A percentile compares a stretch with the other conserved stretches of the same genome.
Conservation (phyloP, 1,140 invertebrate genomes). For the Himalopsyche phryganea region DNA sequence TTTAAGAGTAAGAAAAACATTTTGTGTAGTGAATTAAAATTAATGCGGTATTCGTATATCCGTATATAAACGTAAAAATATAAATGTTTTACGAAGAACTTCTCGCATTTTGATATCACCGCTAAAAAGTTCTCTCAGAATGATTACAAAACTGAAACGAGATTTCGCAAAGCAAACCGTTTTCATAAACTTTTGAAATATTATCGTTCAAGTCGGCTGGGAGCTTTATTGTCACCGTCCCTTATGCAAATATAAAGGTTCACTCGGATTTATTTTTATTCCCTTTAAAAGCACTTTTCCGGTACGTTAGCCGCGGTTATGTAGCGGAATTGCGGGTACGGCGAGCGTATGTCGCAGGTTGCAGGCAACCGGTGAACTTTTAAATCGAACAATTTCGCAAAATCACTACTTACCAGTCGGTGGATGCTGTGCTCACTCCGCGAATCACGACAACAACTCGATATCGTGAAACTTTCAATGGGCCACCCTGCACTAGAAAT, state of each 20-base stretch:
- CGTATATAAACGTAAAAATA: too few relatives aligned
- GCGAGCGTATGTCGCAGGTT: slow-evolving; percentile 1
- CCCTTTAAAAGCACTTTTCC: slow-evolving; percentile 27
- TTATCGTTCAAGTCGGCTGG: slow-evolving; percentile 3
- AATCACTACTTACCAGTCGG: neutral
- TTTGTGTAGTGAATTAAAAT: too few relatives aligned
- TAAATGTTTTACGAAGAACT: too few relatives aligned
- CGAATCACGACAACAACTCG: slow-evolving; percentile 14
- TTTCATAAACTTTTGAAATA: slow-evolving; percentile 21
- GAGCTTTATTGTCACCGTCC: slow-evolving; percentile 20
- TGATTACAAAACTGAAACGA: too few relatives aligned
- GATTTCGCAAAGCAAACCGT: slow-evolving; percentile 4
- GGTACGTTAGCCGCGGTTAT: slow-evolving; percentile 25
- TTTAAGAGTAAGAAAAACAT: too few relatives aligned
- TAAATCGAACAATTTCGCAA: slow-evolving; percentile 20
- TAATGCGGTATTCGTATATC: too few relatives aligned
- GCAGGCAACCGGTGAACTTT: slow-evolving; percentile 3
- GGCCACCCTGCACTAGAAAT: neutral
- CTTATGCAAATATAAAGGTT: slow-evolving; percentile 29
- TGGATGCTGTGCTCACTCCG: slow-evolving; percentile 1
- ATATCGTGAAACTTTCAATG: slow-evolving; percentile 18
- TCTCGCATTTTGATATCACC: too few relatives aligned
- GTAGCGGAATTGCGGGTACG: slow-evolving; percentile 12
- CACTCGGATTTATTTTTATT: slow-evolving; percentile 28
- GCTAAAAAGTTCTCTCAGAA: too few relatives aligned